These are phyloP conservation scores for Eupleurogrammus muticus DNA, from an alignment of 2,797 vertebrate species.

Conservation along the genomic window DNA sequence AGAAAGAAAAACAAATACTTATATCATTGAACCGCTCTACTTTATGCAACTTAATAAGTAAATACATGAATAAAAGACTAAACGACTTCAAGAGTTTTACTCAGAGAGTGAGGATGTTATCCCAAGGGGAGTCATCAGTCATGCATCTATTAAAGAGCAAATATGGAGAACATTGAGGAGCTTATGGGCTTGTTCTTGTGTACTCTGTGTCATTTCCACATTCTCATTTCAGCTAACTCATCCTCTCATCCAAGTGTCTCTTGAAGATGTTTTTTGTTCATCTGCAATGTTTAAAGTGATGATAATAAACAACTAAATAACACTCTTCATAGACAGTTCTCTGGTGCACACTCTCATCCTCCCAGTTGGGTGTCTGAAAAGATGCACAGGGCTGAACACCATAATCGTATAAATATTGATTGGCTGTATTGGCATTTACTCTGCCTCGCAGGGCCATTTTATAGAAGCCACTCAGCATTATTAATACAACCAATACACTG, in stretches of 20 bases:
- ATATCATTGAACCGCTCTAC: conserved; percentile 12
- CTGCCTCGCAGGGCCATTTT: conserved; percentile 20
- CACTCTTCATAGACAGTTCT: not conserved
- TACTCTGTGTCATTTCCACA: conserved; percentile 22
- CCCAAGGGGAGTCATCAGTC: conserved; percentile 44
- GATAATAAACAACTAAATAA: conserved; percentile 8
- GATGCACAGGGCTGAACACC: conserved; percentile 18
- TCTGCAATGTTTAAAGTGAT: conserved; percentile 21
- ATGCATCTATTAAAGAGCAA: conserved; percentile 37
- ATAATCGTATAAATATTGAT: conserved; percentile 59
- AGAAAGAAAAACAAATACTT: conserved; percentile 18
- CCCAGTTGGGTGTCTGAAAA: conserved; percentile 10
- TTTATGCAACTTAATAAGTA: conserved; percentile 23
- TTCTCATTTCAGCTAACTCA: conserved; percentile 13
- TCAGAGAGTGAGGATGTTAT: conserved; percentile 47
- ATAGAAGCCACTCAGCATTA: conserved; percentile 53
- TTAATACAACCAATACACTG: conserved; percentile 48
- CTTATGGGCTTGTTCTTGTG: conserved; percentile 1
- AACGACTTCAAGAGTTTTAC: conserved; percentile 34
- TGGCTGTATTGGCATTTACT: conserved; percentile 48
- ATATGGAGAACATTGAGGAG: conserved; percentile 32
- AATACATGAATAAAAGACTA: conserved; percentile 28
- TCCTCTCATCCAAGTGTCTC: conserved; percentile 6
- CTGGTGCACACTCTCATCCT: conserved; percentile 12
- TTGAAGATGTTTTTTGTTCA: conserved; percentile 27